Evolutionary conservation across 1,140 invertebrate genomes (phyloP), one percentile per base, ranked within the genome.

Genomic region (honey bee (Apis mellifera)): DNA sequence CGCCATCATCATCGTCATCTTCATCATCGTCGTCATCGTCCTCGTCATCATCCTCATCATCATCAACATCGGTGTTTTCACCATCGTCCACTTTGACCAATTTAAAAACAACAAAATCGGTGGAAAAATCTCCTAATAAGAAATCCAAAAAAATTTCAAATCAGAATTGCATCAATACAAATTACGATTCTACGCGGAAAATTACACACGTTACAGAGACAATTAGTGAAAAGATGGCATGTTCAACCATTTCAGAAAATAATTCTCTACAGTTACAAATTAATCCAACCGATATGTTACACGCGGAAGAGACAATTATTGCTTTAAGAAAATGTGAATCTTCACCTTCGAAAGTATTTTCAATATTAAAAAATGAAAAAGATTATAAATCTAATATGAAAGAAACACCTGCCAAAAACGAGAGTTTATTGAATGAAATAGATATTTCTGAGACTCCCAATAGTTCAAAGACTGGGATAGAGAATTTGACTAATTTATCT

Each of bases 331-430:
- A 69, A 4, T 32, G 48, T 2, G 85, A 82, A 21, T 76, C 68
- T 0, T 94, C 93, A 21, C 92, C 93, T 0, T 17, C 50, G 1
- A 94, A 94, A 85, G 78, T 92, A n/a, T 91, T 93, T 52, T 72
- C 89, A 4, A 71, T 93, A 23, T 59, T 50, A 0, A 91, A 93
- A 73, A 88, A 81, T 5, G 73, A 86, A 1, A 81, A 90, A 5
- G 78, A 89, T 17, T 60, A 88, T 21, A 57, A 86, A 60, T 78
- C 21, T 12, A 19, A 71, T 12, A n/a, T 60, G 1, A 84, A 90
- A 69, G 93, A 94, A 84, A 94, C 93, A 0, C 94, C 93, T 17
- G 90, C 84, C 0, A 94, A 94, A 65, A 89, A 93, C 21, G 93
- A 94, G 1, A 80, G 72, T 76, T 57, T 85, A 0, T 81, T 92